These are phyloP conservation scores for Steromphala cineraria DNA, from an alignment of 2,888 invertebrate genomes.

Conservation along the genomic window DNA sequence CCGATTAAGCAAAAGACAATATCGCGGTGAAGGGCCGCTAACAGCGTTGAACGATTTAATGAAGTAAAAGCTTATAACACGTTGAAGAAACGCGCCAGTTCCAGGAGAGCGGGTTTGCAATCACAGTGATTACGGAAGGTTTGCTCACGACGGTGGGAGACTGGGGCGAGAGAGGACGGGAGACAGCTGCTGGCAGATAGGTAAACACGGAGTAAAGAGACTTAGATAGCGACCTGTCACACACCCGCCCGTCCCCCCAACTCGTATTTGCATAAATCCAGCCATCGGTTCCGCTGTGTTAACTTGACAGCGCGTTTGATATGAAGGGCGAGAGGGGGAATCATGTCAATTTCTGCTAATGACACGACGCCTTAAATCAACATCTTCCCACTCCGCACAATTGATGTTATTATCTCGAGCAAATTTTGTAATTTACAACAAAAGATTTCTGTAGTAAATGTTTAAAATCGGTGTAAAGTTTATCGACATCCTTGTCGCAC, in stretches of 20 bases:
- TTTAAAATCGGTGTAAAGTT: too few relatives aligned
- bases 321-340: background rate
- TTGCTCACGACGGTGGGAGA: background rate
- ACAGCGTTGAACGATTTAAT: slow-evolving; percentile 1
- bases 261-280: slow-evolving; percentile 7
- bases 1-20: slow-evolving; percentile 3
- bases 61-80: slow-evolving; percentile 1
- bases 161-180: background rate
- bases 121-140: background rate
- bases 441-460: background rate
- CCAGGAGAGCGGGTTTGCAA: background rate
- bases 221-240: background rate
- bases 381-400: background rate
- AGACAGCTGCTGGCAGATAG: background rate
- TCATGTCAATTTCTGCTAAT: slow-evolving; percentile 20
- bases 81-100: background rate
- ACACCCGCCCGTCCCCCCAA: background rate
- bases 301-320: slow-evolving; percentile 5
- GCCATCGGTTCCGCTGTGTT: slow-evolving; percentile 6
- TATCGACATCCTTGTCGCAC: too few relatives aligned
- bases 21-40: background rate
- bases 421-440: slow-evolving; percentile 2
- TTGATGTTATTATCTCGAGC: slow-evolving; percentile 9
- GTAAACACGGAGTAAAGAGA: background rate
- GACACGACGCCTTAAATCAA: background rate